These are phyloP conservation scores for Anoura caudifer DNA, from an alignment of 2,113 vertebrate species.

Conservation along the genomic window DNA sequence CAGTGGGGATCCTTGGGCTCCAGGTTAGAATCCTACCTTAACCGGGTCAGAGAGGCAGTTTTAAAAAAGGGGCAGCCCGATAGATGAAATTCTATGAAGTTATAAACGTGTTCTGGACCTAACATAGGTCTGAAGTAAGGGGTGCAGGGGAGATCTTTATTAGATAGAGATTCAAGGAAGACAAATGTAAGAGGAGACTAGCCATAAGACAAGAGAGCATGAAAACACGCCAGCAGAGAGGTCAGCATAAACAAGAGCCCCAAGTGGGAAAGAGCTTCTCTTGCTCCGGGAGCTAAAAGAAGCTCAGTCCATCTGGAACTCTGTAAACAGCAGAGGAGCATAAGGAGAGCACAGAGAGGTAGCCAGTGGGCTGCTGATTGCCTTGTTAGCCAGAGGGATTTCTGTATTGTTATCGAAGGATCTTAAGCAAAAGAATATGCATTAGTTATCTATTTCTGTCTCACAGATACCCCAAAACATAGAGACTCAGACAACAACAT, in stretches of 20 bases:
- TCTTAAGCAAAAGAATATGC: background rate
- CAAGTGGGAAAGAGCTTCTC: background rate
- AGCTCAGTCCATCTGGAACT: background rate
- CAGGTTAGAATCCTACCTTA: background rate
- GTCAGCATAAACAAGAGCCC: background rate
- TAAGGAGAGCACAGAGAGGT: background rate
- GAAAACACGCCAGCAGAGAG: background rate
- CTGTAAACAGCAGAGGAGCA: background rate
- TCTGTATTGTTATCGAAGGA: background rate
- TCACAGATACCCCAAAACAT: background rate
- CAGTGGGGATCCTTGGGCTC: background rate
- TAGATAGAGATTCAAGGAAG: background rate
- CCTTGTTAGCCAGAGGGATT: background rate
- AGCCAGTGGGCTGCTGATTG: too few relatives aligned
- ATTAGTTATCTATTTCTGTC: background rate
- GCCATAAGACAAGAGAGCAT: background rate
- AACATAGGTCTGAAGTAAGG: background rate
- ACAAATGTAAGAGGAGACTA: background rate
- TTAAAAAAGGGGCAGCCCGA: background rate
- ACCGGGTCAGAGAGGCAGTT: background rate
- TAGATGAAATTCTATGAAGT: background rate
- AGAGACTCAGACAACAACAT: background rate
- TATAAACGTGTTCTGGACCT: background rate
- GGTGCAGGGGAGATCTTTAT: background rate
- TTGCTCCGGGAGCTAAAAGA: background rate